Evolutionary conservation across 1,140 invertebrate genomes (phyloP).

Genomic region (Drosophila bifasciata): DNA sequence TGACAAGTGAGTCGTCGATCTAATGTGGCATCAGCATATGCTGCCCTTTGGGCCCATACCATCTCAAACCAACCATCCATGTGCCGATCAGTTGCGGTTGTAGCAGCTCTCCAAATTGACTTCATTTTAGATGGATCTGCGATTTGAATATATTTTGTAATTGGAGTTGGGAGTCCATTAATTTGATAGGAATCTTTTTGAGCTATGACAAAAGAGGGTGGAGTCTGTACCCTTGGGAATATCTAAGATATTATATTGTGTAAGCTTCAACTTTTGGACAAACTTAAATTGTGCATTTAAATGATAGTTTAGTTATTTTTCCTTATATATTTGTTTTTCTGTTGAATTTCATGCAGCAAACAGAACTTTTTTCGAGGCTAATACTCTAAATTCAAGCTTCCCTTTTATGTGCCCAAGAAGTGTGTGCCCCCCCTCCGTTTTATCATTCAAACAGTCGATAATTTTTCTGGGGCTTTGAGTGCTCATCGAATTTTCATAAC

Average conservation of each 20-base stretch:
- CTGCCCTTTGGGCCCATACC: conserved; percentile 51
- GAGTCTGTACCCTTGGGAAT: no score
- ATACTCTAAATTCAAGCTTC: no score
- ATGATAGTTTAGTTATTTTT: no score
- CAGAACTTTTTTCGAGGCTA: neutral
- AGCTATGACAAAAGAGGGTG: neutral
- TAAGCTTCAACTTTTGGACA: conserved; percentile 1
- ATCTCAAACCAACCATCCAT: conserved; percentile 19
- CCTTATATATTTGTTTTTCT: neutral
- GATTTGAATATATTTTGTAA: neutral
- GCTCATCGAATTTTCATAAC: conserved; percentile 51
- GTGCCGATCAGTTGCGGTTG: conserved; percentile 69
- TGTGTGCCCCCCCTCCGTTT: neutral
- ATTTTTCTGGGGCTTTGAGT: conserved; percentile 18
- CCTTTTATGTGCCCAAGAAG: no score
- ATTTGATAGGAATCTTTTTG: conserved; percentile 11
- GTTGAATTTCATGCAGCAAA: neutral
- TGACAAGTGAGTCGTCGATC: conserved; percentile 83
- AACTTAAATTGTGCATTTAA: conserved; percentile 3
- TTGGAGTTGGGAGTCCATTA: conserved; percentile 7
- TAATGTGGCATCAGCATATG: conserved; percentile 84
- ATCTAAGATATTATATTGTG: no score
- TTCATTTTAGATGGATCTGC: conserved; percentile 73
- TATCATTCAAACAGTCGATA: conserved; percentile 15
- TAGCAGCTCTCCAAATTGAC: conserved; percentile 54